Evolutionary conservation across 1,140 invertebrate genomes (phyloP), one percentile per base, ranked within the genome.

Genomic region (Plutomurus gul): DNA sequence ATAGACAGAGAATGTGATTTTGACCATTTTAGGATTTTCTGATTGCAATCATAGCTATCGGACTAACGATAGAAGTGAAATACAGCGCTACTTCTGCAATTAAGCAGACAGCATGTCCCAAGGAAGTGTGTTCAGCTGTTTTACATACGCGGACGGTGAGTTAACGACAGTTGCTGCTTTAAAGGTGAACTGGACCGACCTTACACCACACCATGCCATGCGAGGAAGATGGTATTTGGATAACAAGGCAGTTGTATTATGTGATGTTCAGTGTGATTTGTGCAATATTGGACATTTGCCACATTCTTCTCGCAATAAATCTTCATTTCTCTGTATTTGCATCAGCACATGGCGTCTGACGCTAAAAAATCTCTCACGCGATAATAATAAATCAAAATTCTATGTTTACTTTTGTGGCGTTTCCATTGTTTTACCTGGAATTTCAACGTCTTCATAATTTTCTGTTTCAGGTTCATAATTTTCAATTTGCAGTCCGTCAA

Each of bases 401-500:
- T 47, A 16, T 74, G 43, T 74, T 74, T 74, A 74, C 72, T 74
- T 49, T 74, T 46, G 22, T 72, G 36, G 39, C 36, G 22, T 72
- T 72, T 43, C 39, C 16, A 46, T 74, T 74, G 72, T 74, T 74
- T 74, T 49, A 47, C 30, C 39, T 49, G 40, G 36, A 39, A 27
- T 74, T 74, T 74, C 72, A 74, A 74, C 43, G 72, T 74, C 72
- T 74, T 74, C 43, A 74, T 74, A 74, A 74, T 74, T 74, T 74
- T 74, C 72, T 47, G 49, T 74, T 74, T 74, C 40, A 40, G 49
- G 27, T 47, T 43, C 39, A 43, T 74, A n/a, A 74, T 74, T 74
- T 74, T 74, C 72, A 74, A 74, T 74, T 74, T 74, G 72, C 72
- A 74, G 27, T 47, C 72, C 39, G 72, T 74, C 72, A 30, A 6